Percentiles rank a stretch among this genome's conserved stretches.
phyloP scores from a whole-genome alignment of 1,140 invertebrate genomes.

The Antheraea pernyi region DNA sequence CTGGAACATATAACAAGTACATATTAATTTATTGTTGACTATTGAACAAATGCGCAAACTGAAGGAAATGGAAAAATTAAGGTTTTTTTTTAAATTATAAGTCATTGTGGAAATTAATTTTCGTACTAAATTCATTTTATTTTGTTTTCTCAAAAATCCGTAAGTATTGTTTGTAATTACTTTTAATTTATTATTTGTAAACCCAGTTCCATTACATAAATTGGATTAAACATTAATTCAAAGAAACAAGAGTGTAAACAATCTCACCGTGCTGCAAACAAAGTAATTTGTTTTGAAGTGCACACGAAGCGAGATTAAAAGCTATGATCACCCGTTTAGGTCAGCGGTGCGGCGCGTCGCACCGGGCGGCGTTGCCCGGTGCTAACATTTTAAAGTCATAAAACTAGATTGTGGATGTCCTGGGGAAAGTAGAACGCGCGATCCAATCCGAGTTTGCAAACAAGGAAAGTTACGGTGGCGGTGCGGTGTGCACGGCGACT shows the following conservation, averaged over 20 bases:
- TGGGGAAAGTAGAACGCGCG: slow-evolving; percentile 71
- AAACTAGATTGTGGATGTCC: slow-evolving; percentile 73
- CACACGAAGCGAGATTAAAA: slow-evolving; percentile 19
- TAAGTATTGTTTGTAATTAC: no score
- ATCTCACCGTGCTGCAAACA: slow-evolving; percentile 7
- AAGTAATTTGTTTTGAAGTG: slow-evolving; percentile 13
- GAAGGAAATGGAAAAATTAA: no score
- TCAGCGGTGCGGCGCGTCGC: slow-evolving; percentile 26
- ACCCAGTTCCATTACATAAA: background rate
- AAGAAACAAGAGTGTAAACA: background rate
- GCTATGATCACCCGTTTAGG: slow-evolving; percentile 47
- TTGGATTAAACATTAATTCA: background rate
- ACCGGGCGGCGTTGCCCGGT: slow-evolving; percentile 28
- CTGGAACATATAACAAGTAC: no score
- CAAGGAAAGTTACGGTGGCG: slow-evolving; percentile 70
- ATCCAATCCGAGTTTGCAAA: slow-evolving; percentile 78
- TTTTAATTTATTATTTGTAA: no score
- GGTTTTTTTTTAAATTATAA: no score
- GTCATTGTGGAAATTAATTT: no score
- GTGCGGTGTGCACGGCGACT: slow-evolving; percentile 37
- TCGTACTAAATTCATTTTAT: no score
- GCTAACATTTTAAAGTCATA: slow-evolving; percentile 72
- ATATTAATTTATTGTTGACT: no score
- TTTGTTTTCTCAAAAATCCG: no score
- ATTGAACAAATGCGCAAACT: no score